phyloP scores from a whole-genome alignment of 2,797 vertebrate species.

The Protosalanx chinensis region DNA sequence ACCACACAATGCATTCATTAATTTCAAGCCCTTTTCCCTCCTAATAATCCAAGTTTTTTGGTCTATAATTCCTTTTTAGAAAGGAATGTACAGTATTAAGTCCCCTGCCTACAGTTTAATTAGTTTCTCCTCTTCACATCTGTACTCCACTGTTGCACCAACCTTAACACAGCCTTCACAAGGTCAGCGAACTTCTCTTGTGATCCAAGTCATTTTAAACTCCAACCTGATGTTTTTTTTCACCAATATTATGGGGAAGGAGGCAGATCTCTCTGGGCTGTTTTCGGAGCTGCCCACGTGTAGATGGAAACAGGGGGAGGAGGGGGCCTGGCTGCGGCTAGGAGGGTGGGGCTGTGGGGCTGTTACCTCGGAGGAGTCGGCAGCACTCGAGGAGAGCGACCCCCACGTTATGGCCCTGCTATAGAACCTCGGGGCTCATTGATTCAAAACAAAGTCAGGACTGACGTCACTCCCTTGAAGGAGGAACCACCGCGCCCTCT shows the following conservation, averaged over 20 bases:
- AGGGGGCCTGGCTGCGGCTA: background rate
- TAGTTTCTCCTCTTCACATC: background rate
- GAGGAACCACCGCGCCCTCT: slow-evolving; percentile 5
- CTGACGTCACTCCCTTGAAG: slow-evolving; percentile 47
- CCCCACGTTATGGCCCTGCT: slow-evolving; percentile 44
- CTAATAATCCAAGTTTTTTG: too few relatives aligned
- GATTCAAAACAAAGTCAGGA: slow-evolving; percentile 55
- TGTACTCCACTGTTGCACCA: background rate
- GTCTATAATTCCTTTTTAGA: too few relatives aligned
- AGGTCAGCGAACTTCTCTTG: too few relatives aligned
- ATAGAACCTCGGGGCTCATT: slow-evolving; percentile 58
- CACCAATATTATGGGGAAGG: too few relatives aligned
- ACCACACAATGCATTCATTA: background rate
- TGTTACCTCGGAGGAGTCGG: slow-evolving; percentile 5
- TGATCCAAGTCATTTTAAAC: background rate
- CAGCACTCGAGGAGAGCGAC: slow-evolving; percentile 33
- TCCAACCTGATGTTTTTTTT: background rate
- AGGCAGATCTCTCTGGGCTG: slow-evolving; percentile 38
- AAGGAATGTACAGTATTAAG: too few relatives aligned
- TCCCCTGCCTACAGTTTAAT: background rate
- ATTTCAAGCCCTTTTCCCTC: background rate
- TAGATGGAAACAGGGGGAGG: background rate
- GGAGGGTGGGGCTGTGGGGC: slow-evolving; percentile 2
- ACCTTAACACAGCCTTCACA: background rate
- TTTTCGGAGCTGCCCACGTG: slow-evolving; percentile 38